These are phyloP conservation scores for Gastrophysa polygoni DNA, from an alignment of 2,888 invertebrate species.

Conservation along the genomic window DNA sequence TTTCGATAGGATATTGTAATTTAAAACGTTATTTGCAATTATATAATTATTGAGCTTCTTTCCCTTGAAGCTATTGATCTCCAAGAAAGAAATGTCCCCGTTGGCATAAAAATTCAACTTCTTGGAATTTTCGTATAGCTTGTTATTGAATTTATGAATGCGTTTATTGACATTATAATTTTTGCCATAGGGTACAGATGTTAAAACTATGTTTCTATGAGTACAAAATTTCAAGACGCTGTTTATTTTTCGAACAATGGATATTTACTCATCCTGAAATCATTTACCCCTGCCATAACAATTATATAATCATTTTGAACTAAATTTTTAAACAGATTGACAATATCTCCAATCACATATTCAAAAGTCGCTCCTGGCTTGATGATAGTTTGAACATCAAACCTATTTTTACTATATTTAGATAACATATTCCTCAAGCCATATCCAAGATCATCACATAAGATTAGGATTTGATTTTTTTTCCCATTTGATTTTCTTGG, in stretches of 20 bases:
- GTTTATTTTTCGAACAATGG: not conserved
- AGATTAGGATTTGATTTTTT: conserved; percentile 5
- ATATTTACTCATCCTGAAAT: not conserved
- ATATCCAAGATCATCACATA: conserved; percentile 3
- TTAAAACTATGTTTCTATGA: not conserved
- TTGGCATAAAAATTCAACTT: no score
- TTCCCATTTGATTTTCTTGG: not conserved
- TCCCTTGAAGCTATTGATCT: no score
- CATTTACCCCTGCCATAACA: not conserved
- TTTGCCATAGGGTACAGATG: not conserved
- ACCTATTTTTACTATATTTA: conserved; percentile 3
- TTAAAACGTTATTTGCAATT: no score
- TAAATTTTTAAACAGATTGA: not conserved
- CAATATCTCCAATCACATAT: not conserved
- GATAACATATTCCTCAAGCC: not conserved
- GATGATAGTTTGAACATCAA: not conserved
- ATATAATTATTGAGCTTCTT: no score
- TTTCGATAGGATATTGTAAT: no score
- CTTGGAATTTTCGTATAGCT: no score
- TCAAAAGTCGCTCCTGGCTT: not conserved
- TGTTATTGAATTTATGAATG: no score
- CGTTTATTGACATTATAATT: not conserved
- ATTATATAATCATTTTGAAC: not conserved
- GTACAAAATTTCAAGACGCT: not conserved
- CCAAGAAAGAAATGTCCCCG: no score